Evolutionary conservation across 2,888 invertebrate species (phyloP), one percentile per base, ranked within the genome.

Genomic region (Osmoderma eremita): DNA sequence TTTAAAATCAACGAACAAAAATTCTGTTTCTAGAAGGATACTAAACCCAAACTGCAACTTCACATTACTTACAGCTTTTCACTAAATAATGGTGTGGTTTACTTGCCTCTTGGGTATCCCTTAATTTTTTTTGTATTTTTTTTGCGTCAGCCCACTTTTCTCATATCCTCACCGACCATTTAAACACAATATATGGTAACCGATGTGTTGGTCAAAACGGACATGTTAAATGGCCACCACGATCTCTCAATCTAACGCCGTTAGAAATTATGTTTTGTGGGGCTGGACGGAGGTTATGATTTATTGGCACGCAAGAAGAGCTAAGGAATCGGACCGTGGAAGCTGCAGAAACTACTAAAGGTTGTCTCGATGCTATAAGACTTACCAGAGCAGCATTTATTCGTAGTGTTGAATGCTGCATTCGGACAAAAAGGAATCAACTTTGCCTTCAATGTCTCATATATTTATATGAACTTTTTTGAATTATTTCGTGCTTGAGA

Each of bases 261-360:
- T 53, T 64, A 64, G 51, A 53, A n/a, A n/a, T n/a, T 64, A 38
- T 53, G 39, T 53, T 64, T 22, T 41, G 17, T 15, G 15, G n/a
- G n/a, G n/a, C n/a, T n/a, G n/a, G n/a, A n/a, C n/a, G n/a, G n/a
- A n/a, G n/a, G n/a, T n/a, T n/a, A n/a, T n/a, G n/a, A n/a, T 13
- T 39, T 50, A 42, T 64, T 41, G 38, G 53, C 42, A 64, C 41
- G 24, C 42, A n/a, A n/a, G n/a, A n/a, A n/a, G n/a, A n/a, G n/a
- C n/a, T n/a, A n/a, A n/a, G n/a, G n/a, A n/a, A n/a, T 64, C 53
- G 53, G 2, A 64, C 36, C 41, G 41, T 64, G 20, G 64, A 64
- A 20, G 41, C 64, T 39, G 64, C 53, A 53, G 53, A 42, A 53
- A 64, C 64, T 53, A 64, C 51, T 2, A 53, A 53, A 13, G 42